Evolutionary conservation across 2,888 invertebrate genomes (phyloP).

Genomic region (Nomada goodeniana): DNA sequence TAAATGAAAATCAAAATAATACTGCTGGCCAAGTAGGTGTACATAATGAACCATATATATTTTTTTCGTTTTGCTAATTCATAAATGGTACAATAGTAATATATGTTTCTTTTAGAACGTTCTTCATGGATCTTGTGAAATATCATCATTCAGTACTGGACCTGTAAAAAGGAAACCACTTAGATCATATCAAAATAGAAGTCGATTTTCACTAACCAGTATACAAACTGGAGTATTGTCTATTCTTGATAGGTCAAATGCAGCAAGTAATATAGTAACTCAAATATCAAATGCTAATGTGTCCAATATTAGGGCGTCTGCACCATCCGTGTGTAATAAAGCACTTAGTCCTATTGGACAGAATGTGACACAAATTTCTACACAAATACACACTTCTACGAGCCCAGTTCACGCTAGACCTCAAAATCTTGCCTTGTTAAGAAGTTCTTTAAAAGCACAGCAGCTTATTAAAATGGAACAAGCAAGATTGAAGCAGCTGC

Average conservation of each 20-base stretch:
- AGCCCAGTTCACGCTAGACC: conserved; percentile 53
- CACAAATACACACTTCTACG: conserved; percentile 59
- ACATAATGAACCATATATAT: neutral
- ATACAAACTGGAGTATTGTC: conserved; percentile 49
- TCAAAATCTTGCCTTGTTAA: conserved; percentile 56
- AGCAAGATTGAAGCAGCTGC: conserved; percentile 72
- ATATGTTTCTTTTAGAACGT: conserved; percentile 39
- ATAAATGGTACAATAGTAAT: neutral
- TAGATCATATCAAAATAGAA: conserved; percentile 67
- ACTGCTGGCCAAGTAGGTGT: conserved; percentile 71
- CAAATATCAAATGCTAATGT: conserved; percentile 66
- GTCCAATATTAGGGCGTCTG: conserved; percentile 58
- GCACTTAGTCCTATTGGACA: conserved; percentile 53
- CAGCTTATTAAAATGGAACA: conserved; percentile 75
- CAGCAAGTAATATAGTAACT: conserved; percentile 54
- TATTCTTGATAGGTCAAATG: conserved; percentile 53
- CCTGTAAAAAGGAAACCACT: conserved; percentile 65
- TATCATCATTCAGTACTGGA: conserved; percentile 48
- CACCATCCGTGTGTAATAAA: conserved; percentile 64
- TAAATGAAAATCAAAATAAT: conserved; percentile 75
- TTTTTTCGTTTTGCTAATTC: neutral
- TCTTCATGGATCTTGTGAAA: conserved; percentile 47
- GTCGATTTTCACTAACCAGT: conserved; percentile 53
- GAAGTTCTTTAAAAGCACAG: conserved; percentile 58
- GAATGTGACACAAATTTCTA: conserved; percentile 67